phyloP scores from a whole-genome alignment of 2,113 vertebrate genomes.

The Notechis scutatus region DNA sequence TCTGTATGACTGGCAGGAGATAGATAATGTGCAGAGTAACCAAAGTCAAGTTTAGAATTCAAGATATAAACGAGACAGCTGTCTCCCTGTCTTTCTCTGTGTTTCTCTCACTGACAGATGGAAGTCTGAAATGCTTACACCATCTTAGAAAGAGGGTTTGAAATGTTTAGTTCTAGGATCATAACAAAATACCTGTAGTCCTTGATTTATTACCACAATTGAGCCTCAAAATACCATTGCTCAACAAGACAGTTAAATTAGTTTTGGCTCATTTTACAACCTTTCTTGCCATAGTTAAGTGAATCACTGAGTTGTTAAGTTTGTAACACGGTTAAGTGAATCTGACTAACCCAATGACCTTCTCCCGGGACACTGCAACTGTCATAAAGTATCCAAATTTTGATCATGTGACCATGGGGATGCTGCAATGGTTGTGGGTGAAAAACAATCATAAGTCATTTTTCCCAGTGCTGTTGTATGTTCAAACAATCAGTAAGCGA shows the following conservation, averaged over 20 bases:
- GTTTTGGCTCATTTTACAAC: not conserved
- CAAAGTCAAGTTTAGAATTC: not conserved
- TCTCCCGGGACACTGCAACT: not conserved
- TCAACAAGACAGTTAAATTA: not conserved
- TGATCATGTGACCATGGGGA: not conserved
- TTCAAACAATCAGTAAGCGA: not conserved
- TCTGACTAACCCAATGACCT: not conserved
- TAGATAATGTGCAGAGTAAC: not conserved
- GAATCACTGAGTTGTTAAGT: not conserved
- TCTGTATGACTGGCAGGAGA: not conserved
- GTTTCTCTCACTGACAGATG: not conserved
- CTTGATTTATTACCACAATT: not conserved
- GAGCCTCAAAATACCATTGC: not conserved
- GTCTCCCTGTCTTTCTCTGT: too few species aligned
- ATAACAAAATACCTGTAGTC: not conserved
- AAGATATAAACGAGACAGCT: not conserved
- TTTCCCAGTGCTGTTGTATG: not conserved
- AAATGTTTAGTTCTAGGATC: not conserved
- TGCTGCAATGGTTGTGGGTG: not conserved
- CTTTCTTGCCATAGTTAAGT: not conserved
- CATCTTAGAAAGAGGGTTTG: not conserved
- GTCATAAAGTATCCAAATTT: not conserved
- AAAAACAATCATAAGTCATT: not conserved
- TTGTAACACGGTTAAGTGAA: not conserved
- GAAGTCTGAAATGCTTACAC: not conserved